Percentiles rank a stretch among this genome's conserved stretches.
Evolutionary conservation across 2,888 invertebrate species (phyloP).

Genomic region (Bhutanitis thaidina): DNA sequence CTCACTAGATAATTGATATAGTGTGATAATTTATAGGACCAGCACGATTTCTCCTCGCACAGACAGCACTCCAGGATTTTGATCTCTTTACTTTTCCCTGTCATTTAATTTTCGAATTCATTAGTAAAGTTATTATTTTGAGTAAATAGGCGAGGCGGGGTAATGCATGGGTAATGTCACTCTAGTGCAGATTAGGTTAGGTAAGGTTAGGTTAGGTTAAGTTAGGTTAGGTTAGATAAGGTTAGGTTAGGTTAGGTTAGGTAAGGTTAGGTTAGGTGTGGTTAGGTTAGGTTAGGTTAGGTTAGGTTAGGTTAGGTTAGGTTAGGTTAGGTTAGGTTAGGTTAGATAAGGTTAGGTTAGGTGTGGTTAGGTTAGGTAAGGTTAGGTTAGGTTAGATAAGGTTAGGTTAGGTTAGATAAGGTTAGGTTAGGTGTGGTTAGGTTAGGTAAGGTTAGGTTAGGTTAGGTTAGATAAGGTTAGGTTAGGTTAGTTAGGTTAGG

Average conservation of each 20-base stretch:
- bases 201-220: conserved; percentile 20
- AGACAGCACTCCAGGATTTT: too few species aligned
- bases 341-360: conserved; percentile 9
- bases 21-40: too few species aligned
- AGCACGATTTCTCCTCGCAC: too few species aligned
- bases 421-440: too few species aligned
- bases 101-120: too few species aligned
- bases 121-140: too few species aligned
- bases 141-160: too few species aligned
- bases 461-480: conserved; percentile 20
- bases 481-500: conserved; percentile 24
- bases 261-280: conserved; percentile 18
- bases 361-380: conserved; percentile 18
- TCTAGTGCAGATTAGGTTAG: conserved; percentile 13
- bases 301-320: conserved; percentile 18
- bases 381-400: conserved; percentile 16
- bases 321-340: conserved; percentile 16
- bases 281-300: too few species aligned
- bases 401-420: conserved; percentile 23
- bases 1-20: too few species aligned
- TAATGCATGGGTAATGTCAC: too few species aligned
- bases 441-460: conserved; percentile 9
- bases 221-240: conserved; percentile 21
- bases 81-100: too few species aligned
- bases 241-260: conserved; percentile 20